A percentile compares a stretch with the other conserved stretches of the same genome.
Evolutionary conservation across 2,888 invertebrate species (phyloP).

Genomic region (Thysanoteuthis rhombus): DNA sequence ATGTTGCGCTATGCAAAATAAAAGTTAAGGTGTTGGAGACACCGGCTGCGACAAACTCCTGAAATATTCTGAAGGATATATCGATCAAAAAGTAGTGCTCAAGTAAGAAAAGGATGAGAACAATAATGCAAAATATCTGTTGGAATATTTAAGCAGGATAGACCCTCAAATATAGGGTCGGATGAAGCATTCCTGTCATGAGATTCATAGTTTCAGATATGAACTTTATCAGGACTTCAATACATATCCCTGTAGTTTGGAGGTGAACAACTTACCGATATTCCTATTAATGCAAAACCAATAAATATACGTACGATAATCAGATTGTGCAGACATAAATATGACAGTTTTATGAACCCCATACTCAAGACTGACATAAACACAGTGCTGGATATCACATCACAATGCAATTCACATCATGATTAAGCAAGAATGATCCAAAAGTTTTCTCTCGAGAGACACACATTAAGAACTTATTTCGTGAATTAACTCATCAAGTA

Average conservation of each 20-base stretch:
- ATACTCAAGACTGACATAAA: neutral
- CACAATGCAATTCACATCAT: neutral
- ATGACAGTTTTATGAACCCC: neutral
- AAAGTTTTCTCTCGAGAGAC: neutral
- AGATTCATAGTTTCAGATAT: too few relatives aligned
- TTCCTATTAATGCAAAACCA: neutral
- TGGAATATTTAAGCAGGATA: too few relatives aligned
- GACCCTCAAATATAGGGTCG: too few relatives aligned
- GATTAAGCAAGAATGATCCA: neutral
- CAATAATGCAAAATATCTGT: too few relatives aligned
- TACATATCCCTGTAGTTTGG: neutral
- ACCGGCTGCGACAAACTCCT: too few relatives aligned
- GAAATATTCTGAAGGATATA: too few relatives aligned
- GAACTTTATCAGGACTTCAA: too few relatives aligned
- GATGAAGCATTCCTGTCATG: too few relatives aligned
- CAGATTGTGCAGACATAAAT: neutral
- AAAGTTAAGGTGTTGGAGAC: too few relatives aligned
- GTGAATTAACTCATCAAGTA: neutral
- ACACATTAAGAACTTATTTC: neutral
- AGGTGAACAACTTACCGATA: neutral
- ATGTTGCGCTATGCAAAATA: too few relatives aligned
- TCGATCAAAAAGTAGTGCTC: too few relatives aligned
- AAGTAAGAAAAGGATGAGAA: too few relatives aligned
- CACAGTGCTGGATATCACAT: neutral
- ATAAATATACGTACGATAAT: neutral